These are phyloP conservation scores for Catostylus mosaicus DNA, from an alignment of 30 jellyfish, hydroid and myxozoan genomes.

Conservation along the genomic window DNA sequence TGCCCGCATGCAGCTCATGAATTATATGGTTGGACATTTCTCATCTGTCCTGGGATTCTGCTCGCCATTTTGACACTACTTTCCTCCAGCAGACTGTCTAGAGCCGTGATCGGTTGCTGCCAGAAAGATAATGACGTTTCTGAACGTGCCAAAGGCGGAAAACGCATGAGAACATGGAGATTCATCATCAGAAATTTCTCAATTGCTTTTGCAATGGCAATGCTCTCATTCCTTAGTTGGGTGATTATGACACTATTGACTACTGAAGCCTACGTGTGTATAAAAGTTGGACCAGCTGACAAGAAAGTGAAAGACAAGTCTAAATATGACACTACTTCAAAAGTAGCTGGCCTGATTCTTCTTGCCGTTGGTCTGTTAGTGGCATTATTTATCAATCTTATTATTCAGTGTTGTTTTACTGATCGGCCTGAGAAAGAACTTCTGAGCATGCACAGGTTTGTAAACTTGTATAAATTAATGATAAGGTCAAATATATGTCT, in stretches of 20 bases:
- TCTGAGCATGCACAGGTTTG: conserved; percentile 49
- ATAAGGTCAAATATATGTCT: no score
- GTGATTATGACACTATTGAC: conserved; percentile 13
- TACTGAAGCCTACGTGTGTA: conserved; percentile 51
- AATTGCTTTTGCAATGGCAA: conserved; percentile 14
- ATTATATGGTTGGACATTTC: conserved; percentile 29
- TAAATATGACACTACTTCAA: conserved; percentile 5
- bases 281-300: conserved; percentile 37
- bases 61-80: conserved; percentile 26
- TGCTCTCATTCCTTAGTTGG: conserved; percentile 42
- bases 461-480: no score
- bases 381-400: not conserved
- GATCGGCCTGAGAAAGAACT: conserved; percentile 40
- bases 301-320: not conserved
- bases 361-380: conserved; percentile 3
- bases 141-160: conserved; percentile 18
- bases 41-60: conserved; percentile 37
- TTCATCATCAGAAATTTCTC: conserved; percentile 15
- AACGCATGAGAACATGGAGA: conserved; percentile 34
- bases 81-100: conserved; percentile 11
- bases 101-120: conserved; percentile 22
- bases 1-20: conserved; percentile 44
- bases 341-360: conserved; percentile 23
- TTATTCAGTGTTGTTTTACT: conserved; percentile 35
- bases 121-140: conserved; percentile 41